phyloP scores from a whole-genome alignment of 2,797 vertebrate species.

The Dallia pectoralis region DNA sequence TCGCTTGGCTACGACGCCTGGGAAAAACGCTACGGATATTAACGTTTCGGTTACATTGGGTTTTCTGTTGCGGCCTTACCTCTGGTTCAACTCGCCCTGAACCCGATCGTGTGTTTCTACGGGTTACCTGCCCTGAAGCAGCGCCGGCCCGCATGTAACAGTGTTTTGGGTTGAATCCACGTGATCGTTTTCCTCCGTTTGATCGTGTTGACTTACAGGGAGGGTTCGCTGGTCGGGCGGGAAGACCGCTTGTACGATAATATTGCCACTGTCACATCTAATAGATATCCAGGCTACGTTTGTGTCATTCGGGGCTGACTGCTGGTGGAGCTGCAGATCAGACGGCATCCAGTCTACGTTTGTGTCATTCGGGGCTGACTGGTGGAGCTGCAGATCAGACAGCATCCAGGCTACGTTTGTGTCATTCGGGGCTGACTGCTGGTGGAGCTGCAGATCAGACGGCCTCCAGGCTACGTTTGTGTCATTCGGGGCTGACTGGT shows the following conservation, averaged over 20 bases:
- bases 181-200: slow-evolving; percentile 62
- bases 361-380: slow-evolving; percentile 57
- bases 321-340: slow-evolving; percentile 7
- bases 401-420: slow-evolving; percentile 48
- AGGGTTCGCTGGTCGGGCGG: slow-evolving; percentile 65
- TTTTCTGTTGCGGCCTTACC: slow-evolving; percentile 68
- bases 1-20: slow-evolving; percentile 60
- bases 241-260: slow-evolving; percentile 63
- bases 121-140: slow-evolving; percentile 66
- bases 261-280: slow-evolving; percentile 63
- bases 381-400: slow-evolving; percentile 2
- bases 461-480: slow-evolving; percentile 49
- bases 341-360: slow-evolving; percentile 44
- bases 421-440: slow-evolving; percentile 54
- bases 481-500: slow-evolving; percentile 54
- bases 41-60: slow-evolving; percentile 70
- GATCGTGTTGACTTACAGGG: slow-evolving; percentile 73
- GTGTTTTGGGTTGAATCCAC: slow-evolving; percentile 66
- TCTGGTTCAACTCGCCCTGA: slow-evolving; percentile 66
- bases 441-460: slow-evolving; percentile 3
- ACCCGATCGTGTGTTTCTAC: slow-evolving; percentile 67
- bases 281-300: slow-evolving; percentile 55
- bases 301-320: slow-evolving; percentile 57
- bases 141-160: slow-evolving; percentile 49
- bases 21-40: slow-evolving; percentile 70